These are phyloP conservation scores for Alloscopus bannaensis DNA, from an alignment of 2,888 invertebrate genomes.

Conservation along the genomic window DNA sequence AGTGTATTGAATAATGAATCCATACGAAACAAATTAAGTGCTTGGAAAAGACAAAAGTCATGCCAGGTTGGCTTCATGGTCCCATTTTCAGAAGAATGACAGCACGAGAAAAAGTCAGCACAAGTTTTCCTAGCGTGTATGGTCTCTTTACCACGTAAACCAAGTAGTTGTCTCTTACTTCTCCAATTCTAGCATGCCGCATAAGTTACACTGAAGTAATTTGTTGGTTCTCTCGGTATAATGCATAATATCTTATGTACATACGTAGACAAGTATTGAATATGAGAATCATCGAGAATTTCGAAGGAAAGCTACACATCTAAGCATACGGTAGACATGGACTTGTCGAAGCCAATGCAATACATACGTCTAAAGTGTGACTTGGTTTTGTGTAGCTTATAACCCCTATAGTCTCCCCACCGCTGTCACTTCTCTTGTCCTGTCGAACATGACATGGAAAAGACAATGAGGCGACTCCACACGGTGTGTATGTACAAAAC, in stretches of 20 bases:
- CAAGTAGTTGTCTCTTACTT: no score
- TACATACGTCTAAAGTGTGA: neutral
- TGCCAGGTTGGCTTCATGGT: conserved; percentile 48
- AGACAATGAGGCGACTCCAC: neutral
- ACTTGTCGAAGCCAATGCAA: neutral
- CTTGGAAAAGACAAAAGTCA: conserved; percentile 54
- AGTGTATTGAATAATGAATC: conserved; percentile 53
- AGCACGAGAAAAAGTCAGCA: neutral
- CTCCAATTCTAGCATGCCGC: no score
- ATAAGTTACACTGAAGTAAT: neutral
- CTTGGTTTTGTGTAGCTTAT: neutral
- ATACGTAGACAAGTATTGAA: neutral
- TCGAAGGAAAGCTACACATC: neutral
- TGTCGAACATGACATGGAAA: neutral
- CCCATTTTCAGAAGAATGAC: conserved; percentile 21
- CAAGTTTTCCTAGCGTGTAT: no score
- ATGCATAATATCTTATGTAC: neutral
- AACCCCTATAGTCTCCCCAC: neutral
- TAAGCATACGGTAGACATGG: neutral
- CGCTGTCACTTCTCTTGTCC: neutral
- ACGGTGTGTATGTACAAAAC: neutral
- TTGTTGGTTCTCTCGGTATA: neutral
- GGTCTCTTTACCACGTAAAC: neutral
- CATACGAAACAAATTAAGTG: conserved; percentile 50
- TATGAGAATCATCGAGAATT: neutral